Conservation (phyloP, 2,113 vertebrate genomes). For the Trinectes maculatus region DNA sequence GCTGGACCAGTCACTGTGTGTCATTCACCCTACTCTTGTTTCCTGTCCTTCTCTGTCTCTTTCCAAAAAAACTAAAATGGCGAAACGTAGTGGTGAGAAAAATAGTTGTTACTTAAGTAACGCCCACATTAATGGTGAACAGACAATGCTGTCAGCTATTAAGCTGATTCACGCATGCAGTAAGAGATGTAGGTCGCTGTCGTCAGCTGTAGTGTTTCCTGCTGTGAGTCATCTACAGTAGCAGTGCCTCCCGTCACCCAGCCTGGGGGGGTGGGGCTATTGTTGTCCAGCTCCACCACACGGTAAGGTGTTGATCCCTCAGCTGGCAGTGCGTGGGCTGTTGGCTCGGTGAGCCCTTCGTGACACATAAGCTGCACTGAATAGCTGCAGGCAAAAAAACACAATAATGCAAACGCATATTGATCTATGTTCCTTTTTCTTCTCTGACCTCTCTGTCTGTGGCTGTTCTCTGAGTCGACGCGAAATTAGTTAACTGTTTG, state of each 20-base stretch:
- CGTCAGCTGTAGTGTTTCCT: conserved; percentile 57
- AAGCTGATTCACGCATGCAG: conserved; percentile 41
- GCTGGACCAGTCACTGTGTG: too few species aligned
- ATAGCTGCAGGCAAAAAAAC: background rate
- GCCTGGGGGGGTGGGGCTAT: conserved; percentile 28
- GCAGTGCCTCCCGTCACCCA: conserved; percentile 20
- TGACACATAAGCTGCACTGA: conserved; percentile 4
- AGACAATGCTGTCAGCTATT: conserved; percentile 16
- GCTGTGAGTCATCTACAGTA: conserved; percentile 35
- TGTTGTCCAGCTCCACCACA: conserved; percentile 47
- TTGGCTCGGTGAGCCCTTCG: conserved; percentile 7
- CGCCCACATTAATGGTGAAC: conserved; percentile 8
- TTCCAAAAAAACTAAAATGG: background rate
- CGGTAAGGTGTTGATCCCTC: conserved; percentile 60
- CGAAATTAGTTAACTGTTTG: too few species aligned
- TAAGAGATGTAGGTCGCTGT: conserved; percentile 69
- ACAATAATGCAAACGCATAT: background rate
- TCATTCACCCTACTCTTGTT: too few species aligned
- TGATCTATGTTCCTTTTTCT: background rate
- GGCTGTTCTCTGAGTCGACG: too few species aligned
- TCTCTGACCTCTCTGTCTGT: too few species aligned
- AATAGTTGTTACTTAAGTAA: too few species aligned
- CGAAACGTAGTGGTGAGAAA: too few species aligned
- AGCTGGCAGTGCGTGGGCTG: conserved; percentile 25
- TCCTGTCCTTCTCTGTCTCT: too few species aligned